Evolutionary conservation across 2,113 vertebrate species (phyloP).

Genomic region (Morone saxatilis): DNA sequence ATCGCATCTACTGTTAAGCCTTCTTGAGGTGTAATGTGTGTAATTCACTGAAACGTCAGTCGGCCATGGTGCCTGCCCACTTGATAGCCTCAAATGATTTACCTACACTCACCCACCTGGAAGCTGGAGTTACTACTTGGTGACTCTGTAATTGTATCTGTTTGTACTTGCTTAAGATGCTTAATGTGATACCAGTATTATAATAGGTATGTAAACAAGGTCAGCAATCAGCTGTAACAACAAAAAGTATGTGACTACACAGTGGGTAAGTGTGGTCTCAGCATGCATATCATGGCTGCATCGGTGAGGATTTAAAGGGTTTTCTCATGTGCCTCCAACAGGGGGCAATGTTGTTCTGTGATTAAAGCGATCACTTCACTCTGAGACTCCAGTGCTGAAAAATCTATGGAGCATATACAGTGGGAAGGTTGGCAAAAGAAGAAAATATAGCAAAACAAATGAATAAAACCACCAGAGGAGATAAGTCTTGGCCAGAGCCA

Average conservation of each 20-base stretch:
- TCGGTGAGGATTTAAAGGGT: background rate
- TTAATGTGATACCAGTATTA: constrained; percentile 23
- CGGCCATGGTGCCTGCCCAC: background rate
- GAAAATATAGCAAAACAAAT: constrained; percentile 75
- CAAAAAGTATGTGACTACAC: background rate
- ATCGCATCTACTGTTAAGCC: background rate
- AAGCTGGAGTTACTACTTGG: background rate
- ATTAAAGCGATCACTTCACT: constrained; percentile 43
- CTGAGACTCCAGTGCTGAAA: constrained; percentile 38
- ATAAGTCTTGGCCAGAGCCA: constrained; percentile 65
- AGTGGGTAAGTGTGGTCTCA: constrained; percentile 15
- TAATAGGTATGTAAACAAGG: constrained; percentile 43
- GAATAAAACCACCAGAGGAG: constrained; percentile 76
- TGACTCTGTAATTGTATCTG: background rate
- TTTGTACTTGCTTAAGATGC: constrained; percentile 20
- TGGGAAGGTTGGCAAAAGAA: constrained; percentile 64
- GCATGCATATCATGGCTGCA: constrained; percentile 34
- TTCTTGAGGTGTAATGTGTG: background rate
- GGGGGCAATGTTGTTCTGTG: constrained; percentile 85
- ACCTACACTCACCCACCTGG: background rate
- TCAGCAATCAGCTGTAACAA: constrained; percentile 49
- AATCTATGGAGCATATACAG: constrained; percentile 56
- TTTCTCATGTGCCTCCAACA: constrained; percentile 70
- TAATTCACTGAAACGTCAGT: constrained; percentile 27
- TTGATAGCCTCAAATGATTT: constrained; percentile 1